Conservation (phyloP, 2,113 vertebrate species). For the rabbit (Oryctolagus cuniculus) region mOryCun1.1 NC_091442.1:74938501-74939000, state of each 20-base stretch:
- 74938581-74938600: not conserved
- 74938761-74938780: not conserved
- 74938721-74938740: not conserved
- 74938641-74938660: not conserved
- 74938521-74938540: not conserved
- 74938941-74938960: not conserved
- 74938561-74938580: not conserved
- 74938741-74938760: not conserved
- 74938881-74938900: not conserved
- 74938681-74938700: not conserved
- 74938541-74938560: not conserved
- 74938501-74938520: not conserved
- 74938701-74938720: not conserved
- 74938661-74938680: not conserved
- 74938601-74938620: not conserved
- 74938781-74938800: not conserved
- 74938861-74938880: not conserved
- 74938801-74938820: not conserved
- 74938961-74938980: fast-evolving
- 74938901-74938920: not conserved
- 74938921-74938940: not conserved
- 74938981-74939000: not conserved
- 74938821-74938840: not conserved
- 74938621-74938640: not conserved
- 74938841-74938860: not conserved